Conservation (phyloP, 2,888 invertebrate species). For the Cantharis rustica region DNA sequence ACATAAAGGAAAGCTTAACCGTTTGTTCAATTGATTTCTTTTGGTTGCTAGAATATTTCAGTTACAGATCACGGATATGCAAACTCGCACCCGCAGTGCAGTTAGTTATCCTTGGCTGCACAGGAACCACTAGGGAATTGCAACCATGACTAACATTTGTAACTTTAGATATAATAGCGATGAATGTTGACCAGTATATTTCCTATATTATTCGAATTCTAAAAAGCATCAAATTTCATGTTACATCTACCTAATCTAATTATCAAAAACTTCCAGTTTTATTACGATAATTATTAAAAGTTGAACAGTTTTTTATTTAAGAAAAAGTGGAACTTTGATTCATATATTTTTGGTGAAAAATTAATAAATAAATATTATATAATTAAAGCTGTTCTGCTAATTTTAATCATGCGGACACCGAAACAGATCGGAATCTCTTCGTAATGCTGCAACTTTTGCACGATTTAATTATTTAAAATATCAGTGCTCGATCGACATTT, state of each 20-base stretch:
- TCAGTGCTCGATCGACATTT: no score
- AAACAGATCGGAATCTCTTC: no score
- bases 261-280: not conserved
- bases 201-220: conserved; percentile 1
- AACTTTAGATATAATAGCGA: conserved; percentile 21
- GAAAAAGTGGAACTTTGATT: no score
- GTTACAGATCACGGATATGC: conserved; percentile 29
- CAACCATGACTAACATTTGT: conserved; percentile 32
- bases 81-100: conserved; percentile 32
- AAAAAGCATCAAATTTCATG: not conserved
- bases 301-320: no score
- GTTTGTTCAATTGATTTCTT: conserved; percentile 22
- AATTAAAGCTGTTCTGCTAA: no score
- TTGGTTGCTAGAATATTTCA: conserved; percentile 23
- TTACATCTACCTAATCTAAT: not conserved
- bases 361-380: no score
- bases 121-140: conserved; percentile 34
- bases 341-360: no score
- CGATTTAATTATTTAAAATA: no score
- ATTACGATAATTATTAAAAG: not conserved
- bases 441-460: no score
- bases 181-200: conserved; percentile 19
- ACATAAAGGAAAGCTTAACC: not conserved
- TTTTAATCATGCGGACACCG: no score
- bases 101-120: conserved; percentile 36